A percentile compares a stretch with the other conserved stretches of the same genome.
Conservation (phyloP, 2,113 vertebrate genomes). For the Parus major region DNA sequence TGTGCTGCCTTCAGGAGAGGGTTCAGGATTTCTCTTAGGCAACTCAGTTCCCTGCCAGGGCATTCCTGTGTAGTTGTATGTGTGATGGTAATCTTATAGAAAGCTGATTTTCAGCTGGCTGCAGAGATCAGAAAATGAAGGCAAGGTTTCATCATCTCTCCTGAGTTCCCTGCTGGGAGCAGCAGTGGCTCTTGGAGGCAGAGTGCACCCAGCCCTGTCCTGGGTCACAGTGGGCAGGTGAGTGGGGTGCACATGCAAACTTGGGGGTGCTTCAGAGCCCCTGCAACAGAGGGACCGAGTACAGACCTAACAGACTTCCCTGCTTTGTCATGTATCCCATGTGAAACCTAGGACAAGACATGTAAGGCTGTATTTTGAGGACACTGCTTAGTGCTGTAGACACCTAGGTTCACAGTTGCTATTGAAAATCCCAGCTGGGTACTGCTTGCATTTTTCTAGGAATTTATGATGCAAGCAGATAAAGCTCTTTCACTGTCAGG, state of each 20-base stretch:
- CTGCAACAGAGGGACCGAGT: neutral
- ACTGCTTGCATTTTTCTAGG: neutral
- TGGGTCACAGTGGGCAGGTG: neutral
- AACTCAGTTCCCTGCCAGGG: neutral
- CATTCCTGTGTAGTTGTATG: neutral
- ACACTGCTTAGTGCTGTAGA: neutral
- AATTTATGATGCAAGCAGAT: neutral
- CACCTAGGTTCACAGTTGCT: neutral
- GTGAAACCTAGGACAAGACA: neutral
- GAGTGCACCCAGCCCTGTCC: neutral
- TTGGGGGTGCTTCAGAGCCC: neutral
- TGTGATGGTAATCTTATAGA: neutral
- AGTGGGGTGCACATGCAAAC: neutral
- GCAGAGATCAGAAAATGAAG: neutral
- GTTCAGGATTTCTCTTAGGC: neutral
- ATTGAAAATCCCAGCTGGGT: neutral
- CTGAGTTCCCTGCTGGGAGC: neutral
- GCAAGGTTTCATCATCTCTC: neutral
- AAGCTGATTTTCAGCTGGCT: neutral
- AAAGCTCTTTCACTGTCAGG: neutral
- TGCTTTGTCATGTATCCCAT: neutral
- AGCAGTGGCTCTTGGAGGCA: neutral
- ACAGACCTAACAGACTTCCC: neutral
- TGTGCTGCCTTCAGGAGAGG: neutral
- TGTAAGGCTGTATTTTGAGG: accelerated